These are phyloP conservation scores for Lasiommata megera DNA, from an alignment of 2,888 invertebrate genomes.

Conservation along the genomic window DNA sequence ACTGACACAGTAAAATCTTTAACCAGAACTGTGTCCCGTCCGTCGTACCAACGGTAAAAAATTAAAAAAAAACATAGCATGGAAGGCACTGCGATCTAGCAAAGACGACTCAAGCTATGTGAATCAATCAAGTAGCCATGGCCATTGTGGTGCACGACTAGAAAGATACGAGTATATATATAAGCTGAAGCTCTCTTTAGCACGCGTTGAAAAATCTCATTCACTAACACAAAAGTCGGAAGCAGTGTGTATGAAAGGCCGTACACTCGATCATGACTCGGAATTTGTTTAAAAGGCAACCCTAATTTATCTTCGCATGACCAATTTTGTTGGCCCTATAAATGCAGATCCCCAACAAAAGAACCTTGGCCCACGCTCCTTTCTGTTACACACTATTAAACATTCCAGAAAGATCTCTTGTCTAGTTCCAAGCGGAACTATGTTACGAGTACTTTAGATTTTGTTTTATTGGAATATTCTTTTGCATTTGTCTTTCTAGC, in stretches of 20 bases:
- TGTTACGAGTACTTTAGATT: too few species aligned
- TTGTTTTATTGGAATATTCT: too few species aligned
- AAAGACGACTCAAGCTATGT: too few species aligned
- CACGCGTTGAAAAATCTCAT: neutral
- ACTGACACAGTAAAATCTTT: too few species aligned
- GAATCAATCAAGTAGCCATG: too few species aligned
- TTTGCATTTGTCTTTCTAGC: too few species aligned
- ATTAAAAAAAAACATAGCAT: too few species aligned
- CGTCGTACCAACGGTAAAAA: too few species aligned
- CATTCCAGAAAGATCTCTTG: neutral
- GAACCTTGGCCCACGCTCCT: neutral
- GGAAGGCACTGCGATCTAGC: too few species aligned
- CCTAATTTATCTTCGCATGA: conserved; percentile 11
- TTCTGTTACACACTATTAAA: neutral
- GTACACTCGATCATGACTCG: conserved; percentile 3
- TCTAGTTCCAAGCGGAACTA: neutral
- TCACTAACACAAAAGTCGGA: neutral
- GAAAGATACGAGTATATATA: neutral
- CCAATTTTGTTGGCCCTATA: conserved; percentile 6
- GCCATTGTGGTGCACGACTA: neutral
- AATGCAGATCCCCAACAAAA: conserved; percentile 5
- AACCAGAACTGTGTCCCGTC: too few species aligned
- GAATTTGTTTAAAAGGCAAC: conserved; percentile 11
- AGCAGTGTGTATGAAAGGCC: neutral
- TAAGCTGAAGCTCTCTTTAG: neutral